Evolutionary conservation across 2,888 invertebrate genomes (phyloP).

Genomic region (Seira sanloemensis): DNA sequence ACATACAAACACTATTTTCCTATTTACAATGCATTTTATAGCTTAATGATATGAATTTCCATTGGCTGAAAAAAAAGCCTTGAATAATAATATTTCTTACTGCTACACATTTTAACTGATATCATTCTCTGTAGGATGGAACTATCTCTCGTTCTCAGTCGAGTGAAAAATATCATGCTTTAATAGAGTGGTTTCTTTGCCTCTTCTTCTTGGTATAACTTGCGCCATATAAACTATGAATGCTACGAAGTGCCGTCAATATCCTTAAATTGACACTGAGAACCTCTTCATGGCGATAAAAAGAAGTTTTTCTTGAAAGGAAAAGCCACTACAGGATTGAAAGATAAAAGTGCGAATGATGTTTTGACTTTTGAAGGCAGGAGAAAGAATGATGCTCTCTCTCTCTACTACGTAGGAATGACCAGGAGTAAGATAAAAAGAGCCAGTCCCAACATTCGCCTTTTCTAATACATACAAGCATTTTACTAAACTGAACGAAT

Average conservation of each 20-base stretch:
- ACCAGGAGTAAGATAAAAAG: no score
- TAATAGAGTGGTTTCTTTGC: no score
- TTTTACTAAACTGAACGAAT: no score
- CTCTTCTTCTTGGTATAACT: no score
- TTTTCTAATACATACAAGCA: no score
- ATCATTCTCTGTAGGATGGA: neutral
- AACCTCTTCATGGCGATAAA: slow-evolving; percentile 42
- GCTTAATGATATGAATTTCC: slow-evolving; percentile 52
- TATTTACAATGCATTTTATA: slow-evolving; percentile 51
- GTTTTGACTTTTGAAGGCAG: neutral
- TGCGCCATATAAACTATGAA: slow-evolving; percentile 43
- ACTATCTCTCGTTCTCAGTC: no score
- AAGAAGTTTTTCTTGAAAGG: slow-evolving; percentile 13
- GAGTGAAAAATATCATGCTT: no score
- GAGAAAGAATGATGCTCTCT: no score
- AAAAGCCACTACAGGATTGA: slow-evolving; percentile 38
- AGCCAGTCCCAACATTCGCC: no score
- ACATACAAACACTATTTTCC: slow-evolving; percentile 25
- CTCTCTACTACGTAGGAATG: no score
- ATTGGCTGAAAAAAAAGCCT: no score
- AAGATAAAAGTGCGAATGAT: slow-evolving; percentile 23
- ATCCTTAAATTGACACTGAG: slow-evolving; percentile 56
- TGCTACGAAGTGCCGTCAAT: slow-evolving; percentile 48
- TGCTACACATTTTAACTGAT: neutral
- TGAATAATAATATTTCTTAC: neutral